Percentiles rank a stretch among this genome's conserved stretches.
These are phyloP conservation scores for Scopus umbretta DNA, from an alignment of 2,113 vertebrate genomes.

Conservation along the genomic window DNA sequence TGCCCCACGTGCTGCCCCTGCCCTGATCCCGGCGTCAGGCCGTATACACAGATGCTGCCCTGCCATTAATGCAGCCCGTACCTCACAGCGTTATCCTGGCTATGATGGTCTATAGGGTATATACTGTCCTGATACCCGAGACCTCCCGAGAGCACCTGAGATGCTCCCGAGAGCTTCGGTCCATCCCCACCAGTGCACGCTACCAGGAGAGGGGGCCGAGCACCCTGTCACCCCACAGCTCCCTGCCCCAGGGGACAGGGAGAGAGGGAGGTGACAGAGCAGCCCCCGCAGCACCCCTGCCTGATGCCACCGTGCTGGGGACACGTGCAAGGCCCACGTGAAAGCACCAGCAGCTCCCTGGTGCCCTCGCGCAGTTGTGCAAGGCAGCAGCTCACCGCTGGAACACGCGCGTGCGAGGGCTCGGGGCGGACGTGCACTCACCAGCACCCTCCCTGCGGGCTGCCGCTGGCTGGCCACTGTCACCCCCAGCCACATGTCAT, in stretches of 20 bases:
- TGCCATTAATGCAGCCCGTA: rapidly evolving
- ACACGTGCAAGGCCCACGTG: rapidly evolving
- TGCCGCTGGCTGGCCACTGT: slow-evolving; percentile 86
- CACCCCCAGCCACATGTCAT: slow-evolving; percentile 96
- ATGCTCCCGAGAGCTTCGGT: background rate
- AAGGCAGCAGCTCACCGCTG: rapidly evolving
- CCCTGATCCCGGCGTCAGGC: background rate
- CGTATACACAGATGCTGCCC: rapidly evolving
- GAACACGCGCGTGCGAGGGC: background rate
- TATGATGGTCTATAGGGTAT: rapidly evolving
- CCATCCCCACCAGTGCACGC: background rate
- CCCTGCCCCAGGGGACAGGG: too few species aligned
- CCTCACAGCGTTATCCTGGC: rapidly evolving
- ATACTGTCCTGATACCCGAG: background rate
- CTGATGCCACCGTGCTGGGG: rapidly evolving
- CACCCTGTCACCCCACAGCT: background rate
- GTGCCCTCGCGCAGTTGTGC: too few species aligned
- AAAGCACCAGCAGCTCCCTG: background rate
- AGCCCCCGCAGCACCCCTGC: background rate
- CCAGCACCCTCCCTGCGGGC: slow-evolving; percentile 77
- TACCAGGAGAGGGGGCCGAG: background rate
- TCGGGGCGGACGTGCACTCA: slow-evolving; percentile 49
- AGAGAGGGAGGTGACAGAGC: background rate
- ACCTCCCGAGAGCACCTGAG: too few species aligned
- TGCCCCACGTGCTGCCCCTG: too few species aligned